These are phyloP conservation scores for Cynopterus brachyotis DNA, from an alignment of 2,113 vertebrate species.

Conservation along the genomic window DNA sequence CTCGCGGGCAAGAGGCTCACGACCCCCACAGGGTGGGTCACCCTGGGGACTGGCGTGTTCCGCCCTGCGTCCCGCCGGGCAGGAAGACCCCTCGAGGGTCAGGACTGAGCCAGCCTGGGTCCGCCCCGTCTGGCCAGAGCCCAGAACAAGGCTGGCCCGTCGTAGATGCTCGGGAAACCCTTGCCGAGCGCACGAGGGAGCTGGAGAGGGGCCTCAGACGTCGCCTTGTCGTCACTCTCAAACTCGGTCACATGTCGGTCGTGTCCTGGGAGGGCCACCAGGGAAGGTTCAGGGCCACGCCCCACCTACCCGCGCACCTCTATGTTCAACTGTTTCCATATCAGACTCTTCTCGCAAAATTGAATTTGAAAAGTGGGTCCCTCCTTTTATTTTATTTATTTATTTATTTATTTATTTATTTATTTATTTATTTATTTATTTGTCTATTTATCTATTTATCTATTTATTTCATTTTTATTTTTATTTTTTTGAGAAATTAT, in stretches of 20 bases:
- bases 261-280: fast-evolving
- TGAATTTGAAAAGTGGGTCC: neutral
- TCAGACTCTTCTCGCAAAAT: neutral
- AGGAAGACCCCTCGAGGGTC: fast-evolving
- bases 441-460: too few species aligned
- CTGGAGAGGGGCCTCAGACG: neutral
- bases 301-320: neutral
- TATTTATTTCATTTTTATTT: too few species aligned
- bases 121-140: neutral
- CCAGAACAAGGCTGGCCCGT: fast-evolving
- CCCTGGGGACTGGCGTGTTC: fast-evolving
- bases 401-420: too few species aligned
- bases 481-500: neutral
- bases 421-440: too few species aligned
- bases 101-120: neutral
- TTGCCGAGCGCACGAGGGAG: fast-evolving
- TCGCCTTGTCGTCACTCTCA: neutral
- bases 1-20: neutral
- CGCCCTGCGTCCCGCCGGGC: fast-evolving
- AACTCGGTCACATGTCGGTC: too few species aligned
- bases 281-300: fast-evolving
- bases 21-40: fast-evolving
- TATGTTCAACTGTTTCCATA: neutral
- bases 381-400: too few species aligned
- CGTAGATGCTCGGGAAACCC: fast-evolving